Evolutionary conservation across 2,797 vertebrate genomes (phyloP), one percentile per base, ranked within the genome.

Genomic region (Catamblyrhynchus diadema): DNA sequence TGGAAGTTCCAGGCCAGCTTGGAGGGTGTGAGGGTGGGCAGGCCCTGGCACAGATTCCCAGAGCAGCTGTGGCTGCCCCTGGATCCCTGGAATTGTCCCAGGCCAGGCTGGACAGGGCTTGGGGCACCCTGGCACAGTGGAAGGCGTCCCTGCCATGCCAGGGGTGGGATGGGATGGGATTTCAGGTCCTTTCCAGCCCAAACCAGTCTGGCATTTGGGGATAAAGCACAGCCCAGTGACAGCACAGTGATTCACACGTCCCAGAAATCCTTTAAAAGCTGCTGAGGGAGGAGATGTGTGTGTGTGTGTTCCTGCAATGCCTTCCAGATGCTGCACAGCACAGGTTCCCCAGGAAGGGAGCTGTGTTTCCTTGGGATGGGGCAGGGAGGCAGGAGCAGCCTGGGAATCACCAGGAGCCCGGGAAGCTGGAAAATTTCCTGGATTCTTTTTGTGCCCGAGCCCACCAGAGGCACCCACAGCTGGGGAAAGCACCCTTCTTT

Each of bases 271-370:
- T 2, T 56, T 8, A 2, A 12, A 15, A 53, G 81, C 80, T 73
- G 90, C 70, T 25, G 90, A 81, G 84, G 85, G 83, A 88, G 77
- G 78, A 85, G 70, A 62, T 56, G 42, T 57, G 84, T 53, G 93
- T 72, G 87, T 74, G 94, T 92, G 96, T 96, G 96, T 95, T 96
- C 95, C 71, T 92, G 81, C 92, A 50, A 95, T 93, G 95, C 92
- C 90, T 96, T 96, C 97, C 96, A 97, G 96, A 95, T 96, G 96
- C 77, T 54, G 51, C 2, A 5, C 8, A 53, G 56, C 50, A 3
- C 8, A 37, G 77, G 39, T 62, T 95, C 90, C 95, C 93, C 4
- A 5, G 89, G 86, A 75, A 83, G 85, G 64, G 67, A 73, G 75
- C 53, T 2, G 3, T 39, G 59, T 48, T 93, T 59, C 6, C 61